These are phyloP conservation scores for Phalacrocorax carbo DNA, from an alignment of 2,113 vertebrate species.

Conservation along the genomic window DNA sequence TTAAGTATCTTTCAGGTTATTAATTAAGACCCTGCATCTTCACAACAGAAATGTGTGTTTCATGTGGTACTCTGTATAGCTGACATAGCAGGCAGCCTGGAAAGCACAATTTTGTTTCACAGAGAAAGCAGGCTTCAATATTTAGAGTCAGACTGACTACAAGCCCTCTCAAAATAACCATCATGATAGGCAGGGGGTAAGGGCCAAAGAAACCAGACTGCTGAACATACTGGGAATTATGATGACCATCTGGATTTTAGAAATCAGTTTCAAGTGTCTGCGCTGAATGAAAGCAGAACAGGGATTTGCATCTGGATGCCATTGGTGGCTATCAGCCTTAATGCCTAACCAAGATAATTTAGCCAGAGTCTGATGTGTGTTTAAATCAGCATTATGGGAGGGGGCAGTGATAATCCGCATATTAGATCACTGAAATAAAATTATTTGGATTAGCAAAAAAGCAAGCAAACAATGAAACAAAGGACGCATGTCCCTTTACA, in stretches of 20 bases:
- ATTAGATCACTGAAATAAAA: neutral
- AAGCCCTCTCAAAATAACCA: neutral
- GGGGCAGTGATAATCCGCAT: neutral
- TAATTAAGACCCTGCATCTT: neutral
- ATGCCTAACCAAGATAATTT: constrained; percentile 16
- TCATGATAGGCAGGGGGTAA: neutral
- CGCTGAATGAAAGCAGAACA: neutral
- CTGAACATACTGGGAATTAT: constrained; percentile 5
- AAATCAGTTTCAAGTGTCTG: constrained; percentile 21
- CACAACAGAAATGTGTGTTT: neutral
- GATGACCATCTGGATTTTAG: constrained; percentile 18
- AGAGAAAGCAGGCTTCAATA: neutral
- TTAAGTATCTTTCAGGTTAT: neutral
- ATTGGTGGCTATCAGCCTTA: neutral
- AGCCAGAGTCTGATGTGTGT: neutral
- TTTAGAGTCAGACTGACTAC: neutral
- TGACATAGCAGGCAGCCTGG: neutral
- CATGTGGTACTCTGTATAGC: neutral
- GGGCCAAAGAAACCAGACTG: neutral
- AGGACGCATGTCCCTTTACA: neutral
- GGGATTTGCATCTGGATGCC: constrained; percentile 31
- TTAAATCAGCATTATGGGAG: neutral
- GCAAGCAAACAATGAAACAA: neutral
- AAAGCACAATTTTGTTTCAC: neutral
- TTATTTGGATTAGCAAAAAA: neutral